Conservation (phyloP, 1,140 invertebrate species). For the Sycophaga agraensis region DNA sequence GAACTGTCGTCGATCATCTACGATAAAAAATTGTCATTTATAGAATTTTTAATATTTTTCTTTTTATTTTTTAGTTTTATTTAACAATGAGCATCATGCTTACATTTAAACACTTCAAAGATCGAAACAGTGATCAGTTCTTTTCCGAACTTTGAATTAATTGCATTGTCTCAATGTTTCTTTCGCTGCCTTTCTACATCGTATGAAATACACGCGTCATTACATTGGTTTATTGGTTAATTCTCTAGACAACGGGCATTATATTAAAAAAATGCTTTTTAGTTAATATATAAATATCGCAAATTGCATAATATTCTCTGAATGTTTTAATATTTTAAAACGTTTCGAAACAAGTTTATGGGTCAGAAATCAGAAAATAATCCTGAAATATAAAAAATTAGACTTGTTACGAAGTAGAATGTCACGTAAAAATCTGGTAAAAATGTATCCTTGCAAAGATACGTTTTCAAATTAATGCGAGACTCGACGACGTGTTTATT, state of each 20-base stretch:
- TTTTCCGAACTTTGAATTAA: background rate
- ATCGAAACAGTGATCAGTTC: conserved; percentile 7
- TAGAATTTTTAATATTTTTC: background rate
- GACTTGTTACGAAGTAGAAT: conserved; percentile 15
- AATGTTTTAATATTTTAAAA: background rate
- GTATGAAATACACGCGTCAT: conserved; percentile 4
- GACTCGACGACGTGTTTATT: conserved; percentile 4
- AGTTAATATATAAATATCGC: too few relatives aligned
- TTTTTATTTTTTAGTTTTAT: conserved; percentile 1
- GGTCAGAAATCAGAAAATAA: background rate
- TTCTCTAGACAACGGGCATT: background rate
- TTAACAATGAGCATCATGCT: background rate
- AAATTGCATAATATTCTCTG: background rate
- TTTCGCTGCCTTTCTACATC: background rate
- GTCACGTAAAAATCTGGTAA: conserved; percentile 1
- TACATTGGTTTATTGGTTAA: conserved; percentile 3
- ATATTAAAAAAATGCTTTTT: background rate
- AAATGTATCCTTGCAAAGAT: conserved; percentile 4
- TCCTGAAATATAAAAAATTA: conserved; percentile 17
- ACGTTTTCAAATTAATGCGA: conserved; percentile 5
- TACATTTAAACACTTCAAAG: conserved; percentile 9
- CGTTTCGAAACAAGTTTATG: conserved; percentile 1
- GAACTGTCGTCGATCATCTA: background rate
- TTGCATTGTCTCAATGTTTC: background rate
- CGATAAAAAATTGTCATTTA: conserved; percentile 2